Conservation (phyloP, 2,113 vertebrate species). For the Archilochus colubris region DNA sequence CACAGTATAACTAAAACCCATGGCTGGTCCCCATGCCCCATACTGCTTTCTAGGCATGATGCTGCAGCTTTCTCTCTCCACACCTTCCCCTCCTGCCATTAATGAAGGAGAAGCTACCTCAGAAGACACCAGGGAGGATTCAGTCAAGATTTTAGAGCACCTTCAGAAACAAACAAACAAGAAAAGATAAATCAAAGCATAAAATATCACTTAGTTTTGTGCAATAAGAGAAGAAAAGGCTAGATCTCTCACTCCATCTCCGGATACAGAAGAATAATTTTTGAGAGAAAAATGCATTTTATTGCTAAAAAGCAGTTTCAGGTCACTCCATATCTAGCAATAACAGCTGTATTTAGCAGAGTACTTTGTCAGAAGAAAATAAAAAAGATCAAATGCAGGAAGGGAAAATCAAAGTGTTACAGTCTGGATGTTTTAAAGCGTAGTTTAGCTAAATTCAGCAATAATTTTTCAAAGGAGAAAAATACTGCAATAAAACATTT, state of each 20-base stretch:
- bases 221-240: not conserved
- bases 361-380: constrained; percentile 31
- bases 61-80: not conserved
- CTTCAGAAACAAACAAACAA: not conserved
- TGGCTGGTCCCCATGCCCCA: not conserved
- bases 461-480: constrained; percentile 51
- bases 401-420: constrained; percentile 28
- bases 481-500: constrained; percentile 41
- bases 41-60: not conserved
- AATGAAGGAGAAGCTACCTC: not conserved
- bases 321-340: not conserved
- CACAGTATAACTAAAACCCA: not conserved
- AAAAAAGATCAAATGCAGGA: constrained; percentile 35
- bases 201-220: not conserved
- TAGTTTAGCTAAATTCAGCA: constrained; percentile 40
- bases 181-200: not conserved
- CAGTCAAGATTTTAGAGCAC: not conserved
- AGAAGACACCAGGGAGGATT: not conserved
- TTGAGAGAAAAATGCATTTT: not conserved
- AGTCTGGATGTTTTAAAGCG: constrained; percentile 25
- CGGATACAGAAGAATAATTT: not conserved
- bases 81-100: not conserved
- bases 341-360: constrained; percentile 36
- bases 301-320: not conserved
- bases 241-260: not conserved